Percentiles rank a stretch among this genome's conserved stretches.
These are phyloP conservation scores for Haliaeetus leucogaster DNA, from an alignment of 2,113 vertebrate species.

Conservation along the genomic window DNA sequence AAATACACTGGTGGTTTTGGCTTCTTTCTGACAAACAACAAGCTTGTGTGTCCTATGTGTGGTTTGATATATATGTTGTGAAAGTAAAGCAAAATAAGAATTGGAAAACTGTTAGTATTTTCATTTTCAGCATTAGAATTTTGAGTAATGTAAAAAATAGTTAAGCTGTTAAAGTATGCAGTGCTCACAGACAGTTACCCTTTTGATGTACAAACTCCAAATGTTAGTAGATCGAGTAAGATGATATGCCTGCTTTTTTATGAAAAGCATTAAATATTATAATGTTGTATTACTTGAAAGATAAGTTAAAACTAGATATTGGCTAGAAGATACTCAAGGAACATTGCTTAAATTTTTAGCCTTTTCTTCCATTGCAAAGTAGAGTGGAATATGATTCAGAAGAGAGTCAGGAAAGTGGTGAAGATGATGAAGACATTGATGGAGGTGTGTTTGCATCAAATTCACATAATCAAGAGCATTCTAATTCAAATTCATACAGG, in stretches of 20 bases:
- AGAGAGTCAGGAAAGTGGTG: constrained; percentile 87
- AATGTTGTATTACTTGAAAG: background rate
- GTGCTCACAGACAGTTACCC: rapidly evolving
- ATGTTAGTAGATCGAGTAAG: background rate
- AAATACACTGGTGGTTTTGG: background rate
- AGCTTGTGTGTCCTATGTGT: rapidly evolving
- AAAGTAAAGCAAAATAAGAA: background rate
- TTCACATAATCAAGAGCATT: constrained; percentile 85
- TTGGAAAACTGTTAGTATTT: background rate
- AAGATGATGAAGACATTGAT: constrained; percentile 78
- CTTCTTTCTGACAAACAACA: background rate
- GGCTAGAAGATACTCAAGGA: background rate
- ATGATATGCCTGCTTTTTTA: background rate
- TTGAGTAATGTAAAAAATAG: background rate
- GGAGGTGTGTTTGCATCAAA: constrained; percentile 78
- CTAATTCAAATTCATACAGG: constrained; percentile 97
- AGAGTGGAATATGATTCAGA: constrained; percentile 92
- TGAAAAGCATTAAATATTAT: background rate
- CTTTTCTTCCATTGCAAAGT: constrained; percentile 80
- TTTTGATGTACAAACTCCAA: background rate
- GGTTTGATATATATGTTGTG: background rate
- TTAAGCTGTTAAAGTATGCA: background rate
- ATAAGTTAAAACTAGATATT: background rate
- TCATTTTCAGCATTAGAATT: background rate
- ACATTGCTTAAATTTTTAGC: constrained; percentile 71